Conservation (phyloP, 1,140 invertebrate species). For the Gryon sp. region DNA sequence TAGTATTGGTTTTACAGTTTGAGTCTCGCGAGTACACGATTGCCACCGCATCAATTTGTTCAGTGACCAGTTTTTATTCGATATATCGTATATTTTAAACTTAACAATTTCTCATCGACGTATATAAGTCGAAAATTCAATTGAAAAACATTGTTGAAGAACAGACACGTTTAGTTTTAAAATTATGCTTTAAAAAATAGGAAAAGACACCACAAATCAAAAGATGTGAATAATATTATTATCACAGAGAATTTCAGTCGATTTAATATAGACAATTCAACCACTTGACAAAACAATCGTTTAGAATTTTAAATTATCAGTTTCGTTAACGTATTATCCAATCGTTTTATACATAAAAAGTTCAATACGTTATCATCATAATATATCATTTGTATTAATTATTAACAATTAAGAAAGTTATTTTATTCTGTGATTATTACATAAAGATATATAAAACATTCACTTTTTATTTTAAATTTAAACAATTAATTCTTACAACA, state of each 20-base stretch:
- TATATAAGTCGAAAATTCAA: conserved; percentile 7
- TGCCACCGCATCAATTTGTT: conserved; percentile 21
- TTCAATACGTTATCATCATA: too few species aligned
- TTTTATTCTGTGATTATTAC: too few species aligned
- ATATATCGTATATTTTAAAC: conserved; percentile 43
- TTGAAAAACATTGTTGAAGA: too few species aligned
- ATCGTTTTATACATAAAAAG: too few species aligned
- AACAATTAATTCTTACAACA: conserved; percentile 14
- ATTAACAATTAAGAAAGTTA: neutral
- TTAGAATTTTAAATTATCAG: too few species aligned
- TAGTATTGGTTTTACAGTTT: conserved; percentile 38
- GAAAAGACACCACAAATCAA: neutral
- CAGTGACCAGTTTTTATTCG: conserved; percentile 2
- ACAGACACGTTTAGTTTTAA: too few species aligned
- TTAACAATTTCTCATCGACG: conserved; percentile 41
- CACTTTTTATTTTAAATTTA: too few species aligned
- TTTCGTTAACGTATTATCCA: too few species aligned
- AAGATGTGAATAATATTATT: conserved; percentile 14
- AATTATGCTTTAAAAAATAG: too few species aligned
- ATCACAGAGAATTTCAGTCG: conserved; percentile 57
- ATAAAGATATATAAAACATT: neutral
- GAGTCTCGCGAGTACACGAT: conserved; percentile 34
- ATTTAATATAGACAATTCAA: too few species aligned
- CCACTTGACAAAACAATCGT: too few species aligned
- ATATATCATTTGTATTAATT: neutral